A percentile compares a stretch with the other conserved stretches of the same genome.
These are phyloP conservation scores for Microdon myrmicae DNA, from an alignment of 2,888 invertebrate genomes.

Conservation along the genomic window DNA sequence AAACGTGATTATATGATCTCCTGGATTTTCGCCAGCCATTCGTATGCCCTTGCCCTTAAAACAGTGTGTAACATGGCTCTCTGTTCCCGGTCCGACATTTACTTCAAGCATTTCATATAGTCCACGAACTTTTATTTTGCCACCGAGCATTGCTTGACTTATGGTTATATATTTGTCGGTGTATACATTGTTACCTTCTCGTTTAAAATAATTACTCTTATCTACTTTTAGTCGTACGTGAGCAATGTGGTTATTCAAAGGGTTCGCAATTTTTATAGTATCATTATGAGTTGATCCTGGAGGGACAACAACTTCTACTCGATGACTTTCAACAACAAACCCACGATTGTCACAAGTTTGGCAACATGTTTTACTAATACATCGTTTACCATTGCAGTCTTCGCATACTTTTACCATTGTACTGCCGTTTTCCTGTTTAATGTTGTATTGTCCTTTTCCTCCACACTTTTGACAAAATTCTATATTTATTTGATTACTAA, in stretches of 20 bases:
- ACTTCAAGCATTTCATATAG: slow-evolving; percentile 60
- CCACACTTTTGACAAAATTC: slow-evolving; percentile 62
- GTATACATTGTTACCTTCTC: slow-evolving; percentile 59
- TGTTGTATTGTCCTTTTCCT: slow-evolving; percentile 59
- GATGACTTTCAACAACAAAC: slow-evolving; percentile 54
- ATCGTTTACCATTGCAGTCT: slow-evolving; percentile 60
- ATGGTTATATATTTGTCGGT: slow-evolving; percentile 60
- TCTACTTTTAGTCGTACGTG: slow-evolving; percentile 58
- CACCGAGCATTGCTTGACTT: slow-evolving; percentile 62
- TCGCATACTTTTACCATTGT: slow-evolving; percentile 56
- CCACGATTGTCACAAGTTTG: slow-evolving; percentile 61
- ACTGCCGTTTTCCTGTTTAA: slow-evolving; percentile 56
- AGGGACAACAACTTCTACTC: slow-evolving; percentile 58
- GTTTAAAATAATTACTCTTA: slow-evolving; percentile 58
- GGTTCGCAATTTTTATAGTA: slow-evolving; percentile 58
- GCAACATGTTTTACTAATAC: slow-evolving; percentile 59
- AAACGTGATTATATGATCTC: slow-evolving; percentile 61
- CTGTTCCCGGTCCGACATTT: slow-evolving; percentile 60
- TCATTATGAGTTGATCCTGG: slow-evolving; percentile 60
- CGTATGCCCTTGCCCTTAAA: slow-evolving; percentile 60
- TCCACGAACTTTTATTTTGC: slow-evolving; percentile 59
- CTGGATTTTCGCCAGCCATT: slow-evolving; percentile 50
- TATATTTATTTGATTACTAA: slow-evolving; percentile 55
- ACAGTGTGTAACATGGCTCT: slow-evolving; percentile 59
- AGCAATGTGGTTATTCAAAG: slow-evolving; percentile 58